Conservation (phyloP, 2,888 invertebrate genomes). For the Pantelozetes paolii region DNA sequence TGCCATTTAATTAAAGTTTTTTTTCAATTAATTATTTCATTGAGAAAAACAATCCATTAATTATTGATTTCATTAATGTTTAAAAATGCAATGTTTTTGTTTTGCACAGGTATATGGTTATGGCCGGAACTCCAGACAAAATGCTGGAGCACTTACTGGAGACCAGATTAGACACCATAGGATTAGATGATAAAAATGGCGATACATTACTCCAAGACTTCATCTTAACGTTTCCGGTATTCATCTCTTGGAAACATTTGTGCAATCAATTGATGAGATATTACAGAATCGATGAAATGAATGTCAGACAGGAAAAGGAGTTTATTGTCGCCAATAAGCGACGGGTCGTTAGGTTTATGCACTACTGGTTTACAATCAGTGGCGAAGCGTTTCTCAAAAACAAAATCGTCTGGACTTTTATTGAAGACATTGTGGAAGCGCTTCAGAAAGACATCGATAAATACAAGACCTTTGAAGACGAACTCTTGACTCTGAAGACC, state of each 20-base stretch:
- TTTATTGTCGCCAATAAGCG: conserved; percentile 66
- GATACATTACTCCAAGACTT: conserved; percentile 78
- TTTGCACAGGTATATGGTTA: conserved; percentile 68
- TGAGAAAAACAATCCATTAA: no score
- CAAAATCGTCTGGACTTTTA: conserved; percentile 65
- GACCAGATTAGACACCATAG: conserved; percentile 63
- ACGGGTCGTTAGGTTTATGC: conserved; percentile 71
- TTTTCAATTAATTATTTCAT: no score
- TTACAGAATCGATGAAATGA: conserved; percentile 55
- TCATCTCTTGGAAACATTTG: conserved; percentile 70
- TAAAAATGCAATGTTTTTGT: no score
- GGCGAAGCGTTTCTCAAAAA: conserved; percentile 71
- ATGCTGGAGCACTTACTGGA: conserved; percentile 79
- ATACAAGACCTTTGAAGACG: conserved; percentile 60
- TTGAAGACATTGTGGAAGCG: conserved; percentile 64
- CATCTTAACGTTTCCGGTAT: conserved; percentile 73
- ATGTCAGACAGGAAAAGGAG: conserved; percentile 58
- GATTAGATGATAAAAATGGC: conserved; percentile 41
- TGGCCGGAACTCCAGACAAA: conserved; percentile 79
- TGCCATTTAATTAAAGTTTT: no score
- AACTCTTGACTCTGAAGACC: conserved; percentile 65
- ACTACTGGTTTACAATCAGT: conserved; percentile 69
- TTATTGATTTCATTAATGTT: no score
- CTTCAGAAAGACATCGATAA: conserved; percentile 64
- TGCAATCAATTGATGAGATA: conserved; percentile 68